Conservation (phyloP, 2,888 invertebrate genomes). For the Penaeus monodon region DNA sequence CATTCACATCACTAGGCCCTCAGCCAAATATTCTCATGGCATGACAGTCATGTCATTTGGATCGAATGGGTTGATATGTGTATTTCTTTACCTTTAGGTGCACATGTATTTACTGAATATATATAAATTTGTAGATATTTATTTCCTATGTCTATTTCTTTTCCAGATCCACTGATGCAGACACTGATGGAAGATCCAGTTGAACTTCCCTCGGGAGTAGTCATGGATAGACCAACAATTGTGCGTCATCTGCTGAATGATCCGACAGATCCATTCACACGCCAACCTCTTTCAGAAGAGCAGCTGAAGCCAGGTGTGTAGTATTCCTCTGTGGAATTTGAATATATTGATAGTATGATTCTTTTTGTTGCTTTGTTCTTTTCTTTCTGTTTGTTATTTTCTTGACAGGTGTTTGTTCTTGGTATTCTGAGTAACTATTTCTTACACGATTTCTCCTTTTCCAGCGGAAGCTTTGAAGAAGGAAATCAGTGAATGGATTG, state of each 20-base stretch:
- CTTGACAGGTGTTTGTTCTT: no score
- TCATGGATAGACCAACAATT: constrained; percentile 95
- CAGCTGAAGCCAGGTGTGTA: constrained; percentile 86
- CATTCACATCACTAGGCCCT: no score
- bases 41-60: no score
- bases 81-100: no score
- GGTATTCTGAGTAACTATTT: no score
- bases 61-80: no score
- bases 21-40: no score
- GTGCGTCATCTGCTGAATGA: constrained; percentile 94
- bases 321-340: background rate
- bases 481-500: constrained; percentile 85
- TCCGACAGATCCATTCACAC: constrained; percentile 96
- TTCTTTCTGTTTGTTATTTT: no score
- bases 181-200: constrained; percentile 97
- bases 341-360: constrained; percentile 28
- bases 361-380: background rate
- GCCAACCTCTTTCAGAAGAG: constrained; percentile 93
- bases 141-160: background rate
- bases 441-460: constrained; percentile 68
- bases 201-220: constrained; percentile 87
- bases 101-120: background rate
- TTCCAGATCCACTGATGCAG: constrained; percentile 92
- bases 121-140: background rate
- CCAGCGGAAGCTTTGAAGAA: constrained; percentile 86